A percentile compares a stretch with the other conserved stretches of the same genome.
Evolutionary conservation across 53 echinoderm and acorn worm genomes (phyloP).

Genomic region (Zoroaster sp.): DNA sequence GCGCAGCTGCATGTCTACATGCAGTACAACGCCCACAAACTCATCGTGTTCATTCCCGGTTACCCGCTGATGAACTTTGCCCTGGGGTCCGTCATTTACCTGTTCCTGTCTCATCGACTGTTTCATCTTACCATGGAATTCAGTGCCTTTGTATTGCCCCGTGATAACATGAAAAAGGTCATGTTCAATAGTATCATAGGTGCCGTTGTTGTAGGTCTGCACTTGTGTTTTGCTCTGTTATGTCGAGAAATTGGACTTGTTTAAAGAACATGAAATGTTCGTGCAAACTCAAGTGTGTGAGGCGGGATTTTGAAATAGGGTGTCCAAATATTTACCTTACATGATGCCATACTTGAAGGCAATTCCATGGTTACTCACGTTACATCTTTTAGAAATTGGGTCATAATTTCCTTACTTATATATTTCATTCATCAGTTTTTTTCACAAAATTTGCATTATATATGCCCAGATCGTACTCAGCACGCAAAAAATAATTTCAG

Average conservation of each 20-base stretch:
- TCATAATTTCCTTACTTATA: no score
- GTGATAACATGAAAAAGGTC: conserved; percentile 54
- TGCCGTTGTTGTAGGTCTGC: conserved; percentile 45
- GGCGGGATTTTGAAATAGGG: no score
- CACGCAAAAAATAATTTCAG: no score
- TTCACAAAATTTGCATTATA: no score
- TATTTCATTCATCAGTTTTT: no score
- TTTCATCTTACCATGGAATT: conserved; percentile 80
- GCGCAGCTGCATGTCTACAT: conserved; percentile 79
- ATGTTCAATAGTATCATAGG: conserved; percentile 30
- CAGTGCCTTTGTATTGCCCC: conserved; percentile 72
- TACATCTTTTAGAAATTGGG: no score
- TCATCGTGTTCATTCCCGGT: conserved; percentile 74
- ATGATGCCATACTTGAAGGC: no score
- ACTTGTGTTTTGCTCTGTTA: conserved; percentile 61
- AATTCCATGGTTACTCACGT: no score
- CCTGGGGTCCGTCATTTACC: conserved; percentile 64
- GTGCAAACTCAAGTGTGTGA: no score
- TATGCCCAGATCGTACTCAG: no score
- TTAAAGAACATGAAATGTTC: no score
- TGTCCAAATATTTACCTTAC: no score
- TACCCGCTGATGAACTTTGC: conserved; percentile 84
- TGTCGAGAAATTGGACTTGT: conserved; percentile 56
- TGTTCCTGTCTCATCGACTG: conserved; percentile 67
- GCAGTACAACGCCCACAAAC: conserved; percentile 63